Percentiles rank a stretch among this genome's conserved stretches.
phyloP scores from a whole-genome alignment of 1,140 invertebrate genomes.

The Sweltsa coloradensis region DNA sequence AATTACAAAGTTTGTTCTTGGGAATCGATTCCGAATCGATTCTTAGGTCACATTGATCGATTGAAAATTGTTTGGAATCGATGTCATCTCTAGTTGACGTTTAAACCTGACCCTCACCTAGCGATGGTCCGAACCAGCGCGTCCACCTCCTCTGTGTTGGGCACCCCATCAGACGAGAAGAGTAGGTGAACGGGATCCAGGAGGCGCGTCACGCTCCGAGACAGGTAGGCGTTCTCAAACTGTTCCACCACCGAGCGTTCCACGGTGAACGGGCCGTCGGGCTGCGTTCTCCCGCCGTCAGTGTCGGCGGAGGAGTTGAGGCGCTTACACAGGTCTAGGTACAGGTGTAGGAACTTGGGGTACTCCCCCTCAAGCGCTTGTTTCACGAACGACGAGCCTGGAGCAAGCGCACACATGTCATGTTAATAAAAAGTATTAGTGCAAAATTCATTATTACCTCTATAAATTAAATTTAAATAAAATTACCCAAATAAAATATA shows the following conservation, averaged over 20 bases:
- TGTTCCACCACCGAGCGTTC: constrained; percentile 37
- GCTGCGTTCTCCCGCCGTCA: constrained; percentile 1
- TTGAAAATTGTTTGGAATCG: too few species aligned
- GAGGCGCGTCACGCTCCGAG: constrained; percentile 66
- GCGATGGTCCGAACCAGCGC: constrained; percentile 50
- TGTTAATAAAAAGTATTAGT: not conserved
- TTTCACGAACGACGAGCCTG: constrained; percentile 56
- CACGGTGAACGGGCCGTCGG: not conserved
- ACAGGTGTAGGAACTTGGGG: constrained; percentile 65
- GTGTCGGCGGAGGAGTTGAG: too few species aligned
- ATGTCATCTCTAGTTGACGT: too few species aligned
- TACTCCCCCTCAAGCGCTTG: constrained; percentile 82
- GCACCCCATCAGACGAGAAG: constrained; percentile 48
- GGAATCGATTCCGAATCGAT: too few species aligned
- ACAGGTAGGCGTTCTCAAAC: constrained; percentile 81
- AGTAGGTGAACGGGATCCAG: constrained; percentile 77
- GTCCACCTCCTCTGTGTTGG: constrained; percentile 54
- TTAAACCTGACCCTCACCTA: too few species aligned
- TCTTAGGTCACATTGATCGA: too few species aligned
- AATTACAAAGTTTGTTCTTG: too few species aligned
- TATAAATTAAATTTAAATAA: too few species aligned
- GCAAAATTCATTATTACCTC: too few species aligned
- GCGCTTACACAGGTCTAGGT: constrained; percentile 47
- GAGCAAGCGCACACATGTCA: not conserved
- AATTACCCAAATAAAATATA: too few species aligned